Evolutionary conservation across 2,113 vertebrate genomes (phyloP), one percentile per base, ranked within the genome.

Genomic region (Aix galericulata): DNA sequence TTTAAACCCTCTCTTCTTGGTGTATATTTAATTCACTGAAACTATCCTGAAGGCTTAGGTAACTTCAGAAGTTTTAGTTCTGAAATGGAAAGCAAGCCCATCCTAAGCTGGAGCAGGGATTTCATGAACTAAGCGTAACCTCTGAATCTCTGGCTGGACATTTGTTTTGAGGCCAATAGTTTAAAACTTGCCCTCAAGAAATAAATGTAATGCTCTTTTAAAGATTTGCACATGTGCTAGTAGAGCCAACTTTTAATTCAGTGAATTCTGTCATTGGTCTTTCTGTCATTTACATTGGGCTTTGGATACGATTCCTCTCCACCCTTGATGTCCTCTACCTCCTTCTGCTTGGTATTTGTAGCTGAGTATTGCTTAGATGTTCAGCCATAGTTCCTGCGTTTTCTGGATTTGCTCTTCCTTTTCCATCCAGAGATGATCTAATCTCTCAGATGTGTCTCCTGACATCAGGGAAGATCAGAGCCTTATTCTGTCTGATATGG

Each of bases 11-110:
- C 90, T 88, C 77, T 73, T 82, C 80, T 91, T 82, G 62, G 91
- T 9, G 4, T 88, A 21, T 40, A 17, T 94, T 94, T 91, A 91
- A 85, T 96, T 92, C 93, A 73, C 81, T 92, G 84, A 34, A 84
- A 73, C 50, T 79, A 8, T 86, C 83, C 80, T 86, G 58, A n/a
- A 86, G 92, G 88, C 88, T 86, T 76, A 62, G 74, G 66, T 31
- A 91, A 69, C 74, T 62, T 1, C 6, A 76, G 80, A 29, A 66
- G 82, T 9, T 92, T 56, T 38, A 82, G 83, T 50, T 91, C 69
- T 69, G 77, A 67, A 92, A 79, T 84, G 17, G 73, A 81, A 92
- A 93, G 73, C 83, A 18, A 62, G 50, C 31, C 46, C 6, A 4
- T 75, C 69, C 82, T 21, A 76, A 72, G 60, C 76, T 68, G 52